These are phyloP conservation scores for Ondatra zibethicus DNA, from an alignment of 2,113 vertebrate genomes.

Conservation along the genomic window DNA sequence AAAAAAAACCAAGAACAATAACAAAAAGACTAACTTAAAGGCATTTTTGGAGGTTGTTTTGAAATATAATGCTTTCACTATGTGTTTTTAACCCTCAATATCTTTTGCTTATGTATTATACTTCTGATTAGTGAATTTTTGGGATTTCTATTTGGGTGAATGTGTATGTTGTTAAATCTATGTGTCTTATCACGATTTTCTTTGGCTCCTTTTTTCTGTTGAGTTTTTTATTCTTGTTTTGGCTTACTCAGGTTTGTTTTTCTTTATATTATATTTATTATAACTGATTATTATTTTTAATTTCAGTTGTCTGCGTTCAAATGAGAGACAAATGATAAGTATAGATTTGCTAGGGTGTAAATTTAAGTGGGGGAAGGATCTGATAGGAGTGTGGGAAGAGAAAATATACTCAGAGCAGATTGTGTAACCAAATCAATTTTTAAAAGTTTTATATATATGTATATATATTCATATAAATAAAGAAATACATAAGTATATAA, in stretches of 20 bases:
- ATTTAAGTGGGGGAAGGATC: not conserved
- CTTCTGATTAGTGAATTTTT: too few species aligned
- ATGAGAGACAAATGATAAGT: not conserved
- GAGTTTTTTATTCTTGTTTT: not conserved
- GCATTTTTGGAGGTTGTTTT: not conserved
- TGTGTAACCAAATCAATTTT: not conserved
- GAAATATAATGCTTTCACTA: not conserved
- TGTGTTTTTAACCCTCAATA: not conserved
- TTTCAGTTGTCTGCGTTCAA: not conserved
- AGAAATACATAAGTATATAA: not conserved
- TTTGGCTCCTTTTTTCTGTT: not conserved
- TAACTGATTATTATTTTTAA: not conserved
- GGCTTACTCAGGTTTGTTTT: not conserved
- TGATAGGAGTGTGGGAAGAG: not conserved
- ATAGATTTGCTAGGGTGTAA: not conserved
- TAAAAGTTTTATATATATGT: too few species aligned
- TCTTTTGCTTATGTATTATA: not conserved
- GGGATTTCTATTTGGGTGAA: not conserved
- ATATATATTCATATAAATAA: too few species aligned
- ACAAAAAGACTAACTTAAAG: not conserved
- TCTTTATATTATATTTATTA: not conserved
- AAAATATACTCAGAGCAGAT: not conserved
- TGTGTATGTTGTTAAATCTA: not conserved
- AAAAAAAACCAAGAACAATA: not conserved
- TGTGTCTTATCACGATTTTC: not conserved